Percentiles rank a stretch among this genome's conserved stretches.
These are phyloP conservation scores for Corythucha ciliata DNA, from an alignment of 2,888 invertebrate species.

Conservation along the genomic window DNA sequence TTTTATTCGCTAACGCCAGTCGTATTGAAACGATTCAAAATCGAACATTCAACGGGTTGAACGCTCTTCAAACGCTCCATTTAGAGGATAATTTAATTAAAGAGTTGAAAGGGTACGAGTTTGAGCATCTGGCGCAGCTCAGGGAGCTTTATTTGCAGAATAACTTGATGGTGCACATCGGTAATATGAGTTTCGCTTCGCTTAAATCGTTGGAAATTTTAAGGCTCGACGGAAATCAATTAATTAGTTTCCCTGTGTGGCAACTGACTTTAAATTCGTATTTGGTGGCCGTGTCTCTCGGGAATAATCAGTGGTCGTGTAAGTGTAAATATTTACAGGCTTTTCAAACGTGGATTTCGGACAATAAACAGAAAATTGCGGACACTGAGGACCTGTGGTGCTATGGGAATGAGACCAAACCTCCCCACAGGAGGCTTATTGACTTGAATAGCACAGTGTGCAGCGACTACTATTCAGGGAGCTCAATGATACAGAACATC, in stretches of 20 bases:
- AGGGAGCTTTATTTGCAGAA: conserved; percentile 78
- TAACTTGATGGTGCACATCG: conserved; percentile 68
- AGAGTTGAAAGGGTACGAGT: conserved; percentile 72
- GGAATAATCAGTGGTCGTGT: conserved; percentile 82
- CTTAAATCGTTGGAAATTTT: conserved; percentile 69
- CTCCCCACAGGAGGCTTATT: conserved; percentile 66
- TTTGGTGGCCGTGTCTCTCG: conserved; percentile 65
- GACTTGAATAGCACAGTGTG: conserved; percentile 78
- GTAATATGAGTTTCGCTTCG: conserved; percentile 68
- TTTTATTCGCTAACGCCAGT: conserved; percentile 76
- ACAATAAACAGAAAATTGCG: conserved; percentile 68
- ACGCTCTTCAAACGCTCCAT: conserved; percentile 67
- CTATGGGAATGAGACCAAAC: conserved; percentile 63
- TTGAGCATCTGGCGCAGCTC: conserved; percentile 67
- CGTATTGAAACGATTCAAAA: conserved; percentile 77
- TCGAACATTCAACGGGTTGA: conserved; percentile 79
- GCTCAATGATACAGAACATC: conserved; percentile 71
- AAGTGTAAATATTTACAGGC: conserved; percentile 73
- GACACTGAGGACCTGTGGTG: conserved; percentile 73
- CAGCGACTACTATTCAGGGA: conserved; percentile 76
- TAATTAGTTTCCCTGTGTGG: conserved; percentile 72
- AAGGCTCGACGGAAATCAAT: conserved; percentile 72
- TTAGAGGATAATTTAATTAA: conserved; percentile 75
- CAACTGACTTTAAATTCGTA: conserved; percentile 58
- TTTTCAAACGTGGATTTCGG: conserved; percentile 69